Conservation (phyloP, 2,888 invertebrate species). For the Metellina segmentata region DNA sequence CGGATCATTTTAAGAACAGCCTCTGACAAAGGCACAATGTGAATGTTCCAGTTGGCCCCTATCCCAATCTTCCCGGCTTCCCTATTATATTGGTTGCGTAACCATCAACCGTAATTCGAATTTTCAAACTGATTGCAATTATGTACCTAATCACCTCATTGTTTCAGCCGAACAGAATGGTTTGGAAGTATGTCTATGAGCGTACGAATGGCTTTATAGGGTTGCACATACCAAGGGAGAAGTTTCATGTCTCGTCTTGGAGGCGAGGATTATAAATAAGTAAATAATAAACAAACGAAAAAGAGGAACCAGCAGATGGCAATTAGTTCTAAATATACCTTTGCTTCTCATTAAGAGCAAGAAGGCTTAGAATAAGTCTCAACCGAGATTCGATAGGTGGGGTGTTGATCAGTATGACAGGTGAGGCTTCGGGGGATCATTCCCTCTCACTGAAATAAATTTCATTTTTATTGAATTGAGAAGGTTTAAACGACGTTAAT, state of each 20-base stretch:
- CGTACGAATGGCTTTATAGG: neutral
- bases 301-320: conserved; percentile 26
- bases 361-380: conserved; percentile 63
- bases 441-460: no score
- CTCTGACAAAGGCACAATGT: neutral
- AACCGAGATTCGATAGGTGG: conserved; percentile 4
- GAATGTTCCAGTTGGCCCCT: neutral
- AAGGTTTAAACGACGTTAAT: no score
- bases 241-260: conserved; percentile 25
- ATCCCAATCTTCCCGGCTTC: neutral
- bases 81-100: neutral
- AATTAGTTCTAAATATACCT: conserved; percentile 55
- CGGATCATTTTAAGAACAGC: neutral
- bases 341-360: conserved; percentile 53
- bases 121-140: conserved; percentile 14
- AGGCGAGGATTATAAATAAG: conserved; percentile 61
- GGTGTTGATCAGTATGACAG: conserved; percentile 23
- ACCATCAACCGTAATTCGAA: neutral
- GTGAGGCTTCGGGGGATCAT: neutral
- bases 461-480: no score
- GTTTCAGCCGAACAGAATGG: neutral
- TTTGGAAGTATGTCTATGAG: neutral
- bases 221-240: conserved; percentile 19
- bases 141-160: conserved; percentile 38
- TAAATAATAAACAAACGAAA: conserved; percentile 35